Conservation (phyloP, 1,140 invertebrate genomes). For the Micrasema longulum region DNA sequence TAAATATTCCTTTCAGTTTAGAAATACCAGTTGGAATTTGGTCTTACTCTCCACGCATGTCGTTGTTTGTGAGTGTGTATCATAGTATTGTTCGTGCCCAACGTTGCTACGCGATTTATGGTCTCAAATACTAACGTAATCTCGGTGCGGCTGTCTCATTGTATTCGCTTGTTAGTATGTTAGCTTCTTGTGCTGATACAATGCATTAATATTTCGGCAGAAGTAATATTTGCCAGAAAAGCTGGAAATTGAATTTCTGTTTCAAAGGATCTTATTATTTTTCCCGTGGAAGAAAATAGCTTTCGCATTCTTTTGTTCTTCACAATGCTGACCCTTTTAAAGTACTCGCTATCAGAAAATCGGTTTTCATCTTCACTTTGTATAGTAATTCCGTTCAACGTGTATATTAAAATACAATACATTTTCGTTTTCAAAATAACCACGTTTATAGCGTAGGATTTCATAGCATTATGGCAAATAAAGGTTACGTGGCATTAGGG, state of each 20-base stretch:
- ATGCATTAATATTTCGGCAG: constrained; percentile 17
- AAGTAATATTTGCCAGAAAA: constrained; percentile 9
- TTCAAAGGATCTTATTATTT: constrained; percentile 29
- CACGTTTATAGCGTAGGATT: too few relatives aligned
- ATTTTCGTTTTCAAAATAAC: too few relatives aligned
- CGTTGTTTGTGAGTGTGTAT: too few relatives aligned
- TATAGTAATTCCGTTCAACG: constrained; percentile 8
- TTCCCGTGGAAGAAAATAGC: constrained; percentile 19
- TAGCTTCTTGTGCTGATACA: constrained; percentile 4
- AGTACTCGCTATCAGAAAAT: constrained; percentile 15
- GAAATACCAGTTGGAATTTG: too few relatives aligned
- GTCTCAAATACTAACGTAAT: too few relatives aligned
- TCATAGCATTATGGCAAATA: too few relatives aligned
- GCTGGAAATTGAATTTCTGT: constrained; percentile 35
- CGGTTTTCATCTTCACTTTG: constrained; percentile 19
- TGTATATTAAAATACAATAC: too few relatives aligned
- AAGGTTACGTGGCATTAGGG: too few relatives aligned
- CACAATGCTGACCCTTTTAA: constrained; percentile 12
- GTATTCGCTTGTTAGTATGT: constrained; percentile 1
- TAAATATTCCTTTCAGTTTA: too few relatives aligned
- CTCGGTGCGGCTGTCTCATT: neutral
- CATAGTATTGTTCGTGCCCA: too few relatives aligned
- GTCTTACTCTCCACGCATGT: too few relatives aligned
- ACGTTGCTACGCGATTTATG: too few relatives aligned
- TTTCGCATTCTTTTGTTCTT: constrained; percentile 33